A percentile compares a stretch with the other conserved stretches of the same genome.
phyloP scores from a whole-genome alignment of 2,888 invertebrate genomes.

The Prosopocoilus inquinatus region DNA sequence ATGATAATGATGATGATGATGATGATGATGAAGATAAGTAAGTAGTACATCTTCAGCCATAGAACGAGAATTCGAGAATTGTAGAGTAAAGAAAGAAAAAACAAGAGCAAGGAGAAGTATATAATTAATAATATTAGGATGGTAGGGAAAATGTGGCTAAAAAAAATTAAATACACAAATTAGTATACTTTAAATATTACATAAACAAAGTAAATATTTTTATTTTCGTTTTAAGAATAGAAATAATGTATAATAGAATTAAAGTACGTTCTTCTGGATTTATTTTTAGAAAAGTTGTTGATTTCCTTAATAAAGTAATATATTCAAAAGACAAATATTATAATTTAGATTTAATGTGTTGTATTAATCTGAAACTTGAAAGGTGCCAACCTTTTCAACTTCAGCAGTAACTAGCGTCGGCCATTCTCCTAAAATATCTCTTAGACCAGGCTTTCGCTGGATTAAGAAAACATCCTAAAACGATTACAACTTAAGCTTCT shows the following conservation, averaged over 20 bases:
- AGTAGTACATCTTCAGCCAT: too few species aligned
- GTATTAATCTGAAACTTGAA: conserved; percentile 12
- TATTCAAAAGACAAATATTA: conserved; percentile 23
- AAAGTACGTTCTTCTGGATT: too few species aligned
- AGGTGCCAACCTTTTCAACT: conserved; percentile 66
- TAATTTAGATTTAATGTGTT: conserved; percentile 7
- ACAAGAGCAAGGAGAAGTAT: background rate
- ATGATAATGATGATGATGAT: too few species aligned
- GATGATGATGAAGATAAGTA: too few species aligned
- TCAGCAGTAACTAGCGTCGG: conserved; percentile 67
- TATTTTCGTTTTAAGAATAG: too few species aligned
- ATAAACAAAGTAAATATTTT: too few species aligned
- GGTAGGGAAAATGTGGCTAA: background rate
- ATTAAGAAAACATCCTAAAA: conserved; percentile 69
- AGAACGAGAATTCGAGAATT: background rate
- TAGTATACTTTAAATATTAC: too few species aligned
- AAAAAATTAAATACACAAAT: background rate
- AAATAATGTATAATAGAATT: too few species aligned
- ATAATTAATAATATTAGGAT: background rate
- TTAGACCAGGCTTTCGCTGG: conserved; percentile 66
- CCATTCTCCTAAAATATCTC: conserved; percentile 77
- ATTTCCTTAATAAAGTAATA: conserved; percentile 1
- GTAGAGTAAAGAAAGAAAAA: background rate
- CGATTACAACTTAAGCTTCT: conserved; percentile 44
- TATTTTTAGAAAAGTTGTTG: too few species aligned